A percentile compares a stretch with the other conserved stretches of the same genome.
Conservation (phyloP, 2,113 vertebrate genomes). For the Cisticola juncidis region DNA sequence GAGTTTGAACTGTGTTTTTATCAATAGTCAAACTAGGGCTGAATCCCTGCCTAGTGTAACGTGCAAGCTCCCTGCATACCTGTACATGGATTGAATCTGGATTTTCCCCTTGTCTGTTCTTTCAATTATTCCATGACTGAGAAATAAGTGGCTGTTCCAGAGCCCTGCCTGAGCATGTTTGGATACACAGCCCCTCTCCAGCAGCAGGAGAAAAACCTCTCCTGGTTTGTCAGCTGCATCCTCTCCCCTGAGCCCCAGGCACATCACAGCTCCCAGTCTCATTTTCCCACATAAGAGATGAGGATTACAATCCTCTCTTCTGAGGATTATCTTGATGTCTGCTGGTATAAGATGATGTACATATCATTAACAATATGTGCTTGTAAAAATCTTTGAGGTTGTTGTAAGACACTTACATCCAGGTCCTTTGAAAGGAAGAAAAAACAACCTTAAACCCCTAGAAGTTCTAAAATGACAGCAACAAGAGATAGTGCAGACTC, state of each 20-base stretch:
- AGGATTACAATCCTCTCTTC: background rate
- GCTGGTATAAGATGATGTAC: background rate
- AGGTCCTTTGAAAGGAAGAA: background rate
- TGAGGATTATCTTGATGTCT: background rate
- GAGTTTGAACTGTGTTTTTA: background rate
- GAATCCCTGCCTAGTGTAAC: background rate
- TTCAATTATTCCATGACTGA: background rate
- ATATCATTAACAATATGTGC: background rate
- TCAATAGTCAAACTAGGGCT: background rate
- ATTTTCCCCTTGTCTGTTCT: background rate
- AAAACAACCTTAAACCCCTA: background rate
- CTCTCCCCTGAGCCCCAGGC: background rate
- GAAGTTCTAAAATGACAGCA: background rate
- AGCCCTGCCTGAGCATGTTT: background rate
- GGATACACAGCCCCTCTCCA: background rate
- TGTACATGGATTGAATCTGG: background rate
- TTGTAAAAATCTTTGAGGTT: background rate
- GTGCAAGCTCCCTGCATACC: background rate
- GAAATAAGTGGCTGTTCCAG: background rate
- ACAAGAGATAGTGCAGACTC: background rate
- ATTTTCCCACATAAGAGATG: background rate
- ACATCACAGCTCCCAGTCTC: background rate
- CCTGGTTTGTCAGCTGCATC: background rate
- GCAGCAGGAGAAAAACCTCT: slow-evolving; percentile 4
- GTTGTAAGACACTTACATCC: background rate